These are phyloP conservation scores for Trypoxylus dichotomus DNA, from an alignment of 1,140 invertebrate species.

Conservation along the genomic window DNA sequence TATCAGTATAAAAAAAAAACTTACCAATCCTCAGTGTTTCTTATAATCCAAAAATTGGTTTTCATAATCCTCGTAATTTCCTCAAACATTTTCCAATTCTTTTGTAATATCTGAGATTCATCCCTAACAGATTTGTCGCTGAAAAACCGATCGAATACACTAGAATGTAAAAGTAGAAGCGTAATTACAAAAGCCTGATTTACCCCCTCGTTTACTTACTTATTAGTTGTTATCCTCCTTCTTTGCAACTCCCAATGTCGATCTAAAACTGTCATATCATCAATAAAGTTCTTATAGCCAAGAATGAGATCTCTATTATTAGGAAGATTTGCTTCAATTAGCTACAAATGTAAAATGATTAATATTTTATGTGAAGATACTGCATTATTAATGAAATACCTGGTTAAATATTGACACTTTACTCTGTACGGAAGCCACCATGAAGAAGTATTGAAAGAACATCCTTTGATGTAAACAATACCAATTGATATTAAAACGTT, in stretches of 20 bases:
- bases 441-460: slow-evolving; percentile 35
- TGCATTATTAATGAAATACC: slow-evolving; percentile 19
- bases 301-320: slow-evolving; percentile 13
- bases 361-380: background rate
- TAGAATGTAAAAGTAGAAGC: too few species aligned
- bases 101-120: slow-evolving; percentile 12
- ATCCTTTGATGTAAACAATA: slow-evolving; percentile 35
- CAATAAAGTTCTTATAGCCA: slow-evolving; percentile 27
- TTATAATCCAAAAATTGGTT: slow-evolving; percentile 33
- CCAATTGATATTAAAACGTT: slow-evolving; percentile 35
- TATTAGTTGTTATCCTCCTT: background rate
- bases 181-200: too few species aligned
- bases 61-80: slow-evolving; percentile 33
- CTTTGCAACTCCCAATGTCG: slow-evolving; percentile 10
- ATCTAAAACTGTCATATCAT: slow-evolving; percentile 30
- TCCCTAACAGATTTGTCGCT: background rate
- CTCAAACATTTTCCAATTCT: slow-evolving; percentile 33
- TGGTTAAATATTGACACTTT: slow-evolving; percentile 33
- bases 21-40: slow-evolving; percentile 26
- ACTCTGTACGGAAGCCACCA: slow-evolving; percentile 26
- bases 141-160: background rate
- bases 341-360: background rate
- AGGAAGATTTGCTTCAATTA: slow-evolving; percentile 20
- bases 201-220: background rate
- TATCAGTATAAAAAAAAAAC: too few species aligned